phyloP scores from a whole-genome alignment of 2,797 vertebrate genomes.

The Sorex maritimensis region DNA sequence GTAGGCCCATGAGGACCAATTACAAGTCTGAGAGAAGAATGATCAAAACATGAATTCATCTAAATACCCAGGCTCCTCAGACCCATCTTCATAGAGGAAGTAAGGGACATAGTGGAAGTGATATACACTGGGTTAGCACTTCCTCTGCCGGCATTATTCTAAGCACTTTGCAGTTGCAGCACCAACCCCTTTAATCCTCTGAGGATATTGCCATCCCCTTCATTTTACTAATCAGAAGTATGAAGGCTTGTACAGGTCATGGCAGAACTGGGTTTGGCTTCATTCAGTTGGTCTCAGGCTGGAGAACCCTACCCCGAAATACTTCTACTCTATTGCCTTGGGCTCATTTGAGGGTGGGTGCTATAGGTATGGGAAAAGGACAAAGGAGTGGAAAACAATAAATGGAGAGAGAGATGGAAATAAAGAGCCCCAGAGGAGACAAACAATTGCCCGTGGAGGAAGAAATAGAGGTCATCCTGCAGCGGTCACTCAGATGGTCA shows the following conservation, averaged over 20 bases:
- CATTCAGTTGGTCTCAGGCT: background rate
- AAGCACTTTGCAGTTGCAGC: background rate
- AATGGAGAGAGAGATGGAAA: background rate
- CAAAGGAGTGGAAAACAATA: background rate
- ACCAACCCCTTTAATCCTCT: background rate
- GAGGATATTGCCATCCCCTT: background rate
- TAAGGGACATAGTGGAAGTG: constrained; percentile 13
- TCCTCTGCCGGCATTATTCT: background rate
- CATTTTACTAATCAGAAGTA: constrained; percentile 2
- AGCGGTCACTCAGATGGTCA: background rate
- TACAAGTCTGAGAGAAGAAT: background rate
- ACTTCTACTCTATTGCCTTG: background rate
- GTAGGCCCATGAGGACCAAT: background rate
- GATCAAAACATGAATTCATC: constrained; percentile 18
- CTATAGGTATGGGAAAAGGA: background rate
- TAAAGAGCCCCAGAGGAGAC: background rate
- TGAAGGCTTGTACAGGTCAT: background rate
- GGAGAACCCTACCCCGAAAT: background rate
- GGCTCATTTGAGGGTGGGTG: background rate
- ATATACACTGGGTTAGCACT: background rate
- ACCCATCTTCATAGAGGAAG: background rate
- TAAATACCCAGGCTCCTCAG: background rate
- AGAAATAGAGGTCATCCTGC: background rate
- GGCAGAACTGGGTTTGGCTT: constrained; percentile 8
- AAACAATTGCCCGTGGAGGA: background rate